Base-by-base conservation (phyloP, 2,797 vertebrate genomes). In the Kryptolebias ocellatus region DNA sequence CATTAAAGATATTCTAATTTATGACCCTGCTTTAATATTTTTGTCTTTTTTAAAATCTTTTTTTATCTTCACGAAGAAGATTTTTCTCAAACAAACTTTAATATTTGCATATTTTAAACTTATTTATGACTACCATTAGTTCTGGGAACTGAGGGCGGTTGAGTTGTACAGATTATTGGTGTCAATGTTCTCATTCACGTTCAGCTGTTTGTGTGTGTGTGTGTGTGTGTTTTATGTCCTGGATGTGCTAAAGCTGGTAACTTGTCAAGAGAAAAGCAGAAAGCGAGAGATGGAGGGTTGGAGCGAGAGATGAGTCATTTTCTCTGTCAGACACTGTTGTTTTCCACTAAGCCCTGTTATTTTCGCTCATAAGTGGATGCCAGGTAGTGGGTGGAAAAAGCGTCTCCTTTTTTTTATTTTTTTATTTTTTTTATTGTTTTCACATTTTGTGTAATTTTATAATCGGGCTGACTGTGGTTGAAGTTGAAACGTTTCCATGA, bases 281-380 rank as follows among this genome's bases (percentile, higher is more conserved):
- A 82, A 79, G 64, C 10, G 76, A 64, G 79, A 56, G 68, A 86
- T 75, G 64, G 70, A 79, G 79, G 27, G 80, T 83, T 71, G 70
- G 80, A 82, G 79, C 16, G 53, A 82, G 74, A 71, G 87, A 92
- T 92, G 91, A 92, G 90, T 92, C 87, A 92, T 89, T 88, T 91
- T 90, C 88, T 89, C 89, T 87, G 88, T 85, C 75, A 85, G 85
- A 88, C 84, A 59, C 81, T 89, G 91, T 91, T 91, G 90, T 92
- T 91, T 92, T 91, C 91, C 89, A 90, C 81, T 70, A 80, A 90
- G 80, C 74, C 84, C 87, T 85, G 87, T 92, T 92, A 90, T 90
- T 91, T 91, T 91, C 81, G 24, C 82, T 87, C 80, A 71, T 89
- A 89, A 87, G 89, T 90, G 76, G 81, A 84, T 89, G 87, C 89